Base-by-base conservation (phyloP, 2,888 invertebrate genomes). In the Drosophila phalerata region DNA sequence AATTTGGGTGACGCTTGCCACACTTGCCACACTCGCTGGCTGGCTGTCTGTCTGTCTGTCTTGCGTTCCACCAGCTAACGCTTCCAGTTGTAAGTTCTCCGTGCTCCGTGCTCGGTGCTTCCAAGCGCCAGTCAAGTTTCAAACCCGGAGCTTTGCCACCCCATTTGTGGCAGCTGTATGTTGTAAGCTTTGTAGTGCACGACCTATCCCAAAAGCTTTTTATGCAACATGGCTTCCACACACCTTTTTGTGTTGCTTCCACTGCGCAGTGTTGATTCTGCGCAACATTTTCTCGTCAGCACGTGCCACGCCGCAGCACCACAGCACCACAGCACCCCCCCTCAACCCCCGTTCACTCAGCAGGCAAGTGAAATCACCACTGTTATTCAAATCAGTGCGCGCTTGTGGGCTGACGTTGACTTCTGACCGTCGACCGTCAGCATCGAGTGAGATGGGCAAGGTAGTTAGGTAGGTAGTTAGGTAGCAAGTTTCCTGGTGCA, bases 231-330 rank as follows among this genome's bases (percentile, higher is more conserved):
- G 30, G 38, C 28, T 38, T 56, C 63, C 64, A 64, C 66, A 58
- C 15, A 17, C 32, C 38, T 37, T 37, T 37, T 8, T 11, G n/a
- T 5, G 15, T 9, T 9, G 34, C 57, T 84, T 84, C 84, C 84
- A 88, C 8, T 83, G 84, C 84, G 84, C 84, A 85, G 49, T 88
- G 84, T 85, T 88, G 84, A 63, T 32, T 65, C 73, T 88, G 84
- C 84, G 84, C 84, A 51, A 3, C 69, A 69, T 66, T 17, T 17
- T 48, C 65, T 66, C 60, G 65, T 49, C 69, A 83, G 83, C 83
- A 88, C 83, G 86, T 88, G 88, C 88, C 84, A 76, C 80, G 68
- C 77, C 78, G 70, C 75, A 57, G 69, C 71, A 75, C 79, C 81
- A 79, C 73, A 53, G 56, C 60, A 5, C 45, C 63, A 65, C 49